phyloP scores from a whole-genome alignment of 2,113 vertebrate species.

The Neogobius melanostomus region DNA sequence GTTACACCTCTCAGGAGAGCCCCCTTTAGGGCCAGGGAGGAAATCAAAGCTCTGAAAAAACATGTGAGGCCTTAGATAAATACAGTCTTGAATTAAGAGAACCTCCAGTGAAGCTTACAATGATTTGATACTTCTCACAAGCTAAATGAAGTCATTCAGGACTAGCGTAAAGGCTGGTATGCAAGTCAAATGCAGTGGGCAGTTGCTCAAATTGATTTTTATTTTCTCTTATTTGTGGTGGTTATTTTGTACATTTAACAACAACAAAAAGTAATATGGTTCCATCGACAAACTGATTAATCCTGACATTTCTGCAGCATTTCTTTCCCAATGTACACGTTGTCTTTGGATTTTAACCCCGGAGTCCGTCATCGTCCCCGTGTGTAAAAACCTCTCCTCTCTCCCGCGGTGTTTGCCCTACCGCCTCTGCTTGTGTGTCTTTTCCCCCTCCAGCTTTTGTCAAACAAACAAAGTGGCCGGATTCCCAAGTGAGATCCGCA shows the following conservation, averaged over 20 bases:
- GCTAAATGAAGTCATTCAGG: too few relatives aligned
- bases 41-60: constrained; percentile 30
- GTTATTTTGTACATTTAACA: too few relatives aligned
- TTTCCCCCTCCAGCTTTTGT: constrained; percentile 22
- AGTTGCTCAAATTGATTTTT: too few relatives aligned
- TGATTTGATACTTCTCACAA: too few relatives aligned
- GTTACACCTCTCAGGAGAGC: constrained; percentile 43
- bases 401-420: background rate
- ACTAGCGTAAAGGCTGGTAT: too few relatives aligned
- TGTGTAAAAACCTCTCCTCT: constrained; percentile 2
- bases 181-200: too few relatives aligned
- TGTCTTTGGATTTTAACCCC: background rate
- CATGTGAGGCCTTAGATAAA: background rate
- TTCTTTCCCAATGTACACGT: too few relatives aligned
- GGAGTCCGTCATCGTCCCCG: background rate
- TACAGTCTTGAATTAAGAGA: background rate
- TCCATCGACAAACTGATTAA: too few relatives aligned
- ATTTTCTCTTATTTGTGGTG: too few relatives aligned
- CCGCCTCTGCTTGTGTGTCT: background rate
- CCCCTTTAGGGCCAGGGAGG: constrained; percentile 14
- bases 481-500: constrained; percentile 29
- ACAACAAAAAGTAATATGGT: too few relatives aligned
- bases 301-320: too few relatives aligned
- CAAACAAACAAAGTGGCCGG: constrained; percentile 44
- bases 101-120: too few relatives aligned